Evolutionary conservation across 2,888 invertebrate genomes (phyloP), one percentile per base, ranked within the genome.

Genomic region (Polia nebulosa): DNA sequence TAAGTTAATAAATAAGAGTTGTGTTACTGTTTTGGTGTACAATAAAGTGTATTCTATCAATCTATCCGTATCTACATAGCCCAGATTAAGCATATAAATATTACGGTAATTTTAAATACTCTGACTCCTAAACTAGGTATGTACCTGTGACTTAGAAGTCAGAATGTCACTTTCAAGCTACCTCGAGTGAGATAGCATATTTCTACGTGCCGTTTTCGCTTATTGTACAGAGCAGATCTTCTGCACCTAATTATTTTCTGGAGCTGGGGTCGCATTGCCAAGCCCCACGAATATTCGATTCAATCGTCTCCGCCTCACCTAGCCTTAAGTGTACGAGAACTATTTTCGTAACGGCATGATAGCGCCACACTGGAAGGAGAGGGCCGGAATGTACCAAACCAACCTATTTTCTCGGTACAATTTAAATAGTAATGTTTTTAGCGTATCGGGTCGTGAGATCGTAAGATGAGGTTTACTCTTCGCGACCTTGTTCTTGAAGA

Each of bases 221-320:
- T 17, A 39, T 13, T 17, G 17, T 17, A 39, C n/a, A 41, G 8
- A 7, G 9, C 6, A 5, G 2, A 15, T 6, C 44, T 70, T 72
- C 69, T 70, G 32, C 3, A n/a, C 6, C 9, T 45, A 22, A 9
- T 6, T 63, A 17, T 45, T 52, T 29, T n/a, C 15, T 63, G 36
- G 5, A 20, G 27, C 76, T 77, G 82, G 62, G 81, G 83, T 88
- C 87, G 84, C 85, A 84, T 89, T 88, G 87, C 85, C 85, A 79
- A 84, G 82, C 83, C 80, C 78, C 85, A 74, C 87, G 87, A 90
- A 92, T 92, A 91, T 92, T 93, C 90, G 87, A 93, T 93, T 92
- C 91, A 91, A 92, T 91, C 89, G 89, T 86, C 84, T 85, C 88
- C 86, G 66, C 75, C 82, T 82, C 84, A 84, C 87, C 86, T 81